Evolutionary conservation across 2,797 vertebrate species (phyloP).

Genomic region (Jordanella pulchra): DNA sequence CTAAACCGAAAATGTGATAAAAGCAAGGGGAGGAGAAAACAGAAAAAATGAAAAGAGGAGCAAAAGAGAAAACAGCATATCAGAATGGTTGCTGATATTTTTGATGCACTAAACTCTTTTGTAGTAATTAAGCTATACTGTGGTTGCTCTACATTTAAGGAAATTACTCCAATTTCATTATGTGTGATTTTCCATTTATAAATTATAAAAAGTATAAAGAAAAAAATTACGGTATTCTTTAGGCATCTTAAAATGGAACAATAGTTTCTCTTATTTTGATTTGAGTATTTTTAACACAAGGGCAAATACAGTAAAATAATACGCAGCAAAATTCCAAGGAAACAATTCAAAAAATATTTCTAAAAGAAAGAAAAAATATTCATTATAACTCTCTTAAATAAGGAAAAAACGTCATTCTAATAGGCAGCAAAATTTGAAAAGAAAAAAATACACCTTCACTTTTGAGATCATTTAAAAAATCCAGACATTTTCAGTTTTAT

Average conservation of each 20-base stretch:
- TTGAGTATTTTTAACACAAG: not conserved
- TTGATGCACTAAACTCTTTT: no score
- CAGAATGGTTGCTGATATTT: not conserved
- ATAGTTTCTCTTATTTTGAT: no score
- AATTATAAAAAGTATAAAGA: not conserved
- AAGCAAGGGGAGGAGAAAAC: conserved; percentile 8
- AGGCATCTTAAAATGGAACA: not conserved
- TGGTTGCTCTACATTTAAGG: not conserved
- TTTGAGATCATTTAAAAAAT: not conserved
- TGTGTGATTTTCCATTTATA: not conserved
- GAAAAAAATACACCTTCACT: not conserved
- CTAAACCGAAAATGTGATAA: conserved; percentile 20
- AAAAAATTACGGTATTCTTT: not conserved
- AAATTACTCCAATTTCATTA: not conserved
- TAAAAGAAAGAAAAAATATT: no score
- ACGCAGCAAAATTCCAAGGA: not conserved
- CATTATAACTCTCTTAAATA: no score
- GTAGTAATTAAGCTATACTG: not conserved
- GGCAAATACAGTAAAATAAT: not conserved
- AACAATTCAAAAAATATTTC: no score
- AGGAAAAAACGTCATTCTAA: not conserved
- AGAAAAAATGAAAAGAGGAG: conserved; percentile 4
- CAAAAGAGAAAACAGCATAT: not conserved
- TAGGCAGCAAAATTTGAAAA: not conserved
- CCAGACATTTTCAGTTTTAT: not conserved